phyloP scores from a whole-genome alignment of 1,140 invertebrate species.

The Drosophila takahashii region DNA sequence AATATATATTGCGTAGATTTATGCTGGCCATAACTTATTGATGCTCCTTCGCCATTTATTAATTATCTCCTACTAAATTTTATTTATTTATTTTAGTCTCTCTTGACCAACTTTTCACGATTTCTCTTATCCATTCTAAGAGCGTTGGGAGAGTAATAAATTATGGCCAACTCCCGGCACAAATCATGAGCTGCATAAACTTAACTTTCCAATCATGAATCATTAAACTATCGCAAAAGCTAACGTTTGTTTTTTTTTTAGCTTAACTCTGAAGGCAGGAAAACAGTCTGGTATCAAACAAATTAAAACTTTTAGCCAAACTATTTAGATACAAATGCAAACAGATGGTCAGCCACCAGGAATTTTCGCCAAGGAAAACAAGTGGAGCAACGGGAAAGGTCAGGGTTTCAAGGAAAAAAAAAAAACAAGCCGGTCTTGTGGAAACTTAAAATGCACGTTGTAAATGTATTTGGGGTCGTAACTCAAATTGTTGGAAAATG shows the following conservation, averaged over 20 bases:
- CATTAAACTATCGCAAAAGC: conserved; percentile 62
- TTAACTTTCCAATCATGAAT: conserved; percentile 70
- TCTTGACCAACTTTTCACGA: conserved; percentile 8
- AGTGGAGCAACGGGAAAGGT: conserved; percentile 7
- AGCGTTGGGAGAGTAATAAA: conserved; percentile 42
- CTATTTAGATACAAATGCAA: conserved; percentile 71
- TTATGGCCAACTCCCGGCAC: conserved; percentile 35
- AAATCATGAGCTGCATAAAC: conserved; percentile 58
- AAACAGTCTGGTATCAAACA: conserved; percentile 43
- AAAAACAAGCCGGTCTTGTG: conserved; percentile 8
- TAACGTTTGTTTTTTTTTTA: conserved; percentile 27
- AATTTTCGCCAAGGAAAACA: conserved; percentile 26
- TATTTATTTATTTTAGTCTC: conserved; percentile 29
- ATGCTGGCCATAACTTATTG: conserved; percentile 21
- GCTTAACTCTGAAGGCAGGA: conserved; percentile 11
- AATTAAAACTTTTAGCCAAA: conserved; percentile 65
- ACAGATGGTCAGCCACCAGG: conserved; percentile 48
- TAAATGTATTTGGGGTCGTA: conserved; percentile 18
- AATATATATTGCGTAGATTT: neutral
- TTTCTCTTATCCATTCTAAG: conserved; percentile 1
- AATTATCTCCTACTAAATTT: conserved; percentile 34
- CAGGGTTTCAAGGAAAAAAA: conserved; percentile 5
- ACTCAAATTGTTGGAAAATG: conserved; percentile 30
- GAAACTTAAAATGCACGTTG: conserved; percentile 41
- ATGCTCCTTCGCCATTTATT: conserved; percentile 18